Conservation (phyloP, 2,113 vertebrate species). For the Xenopus tropicalis region DNA sequence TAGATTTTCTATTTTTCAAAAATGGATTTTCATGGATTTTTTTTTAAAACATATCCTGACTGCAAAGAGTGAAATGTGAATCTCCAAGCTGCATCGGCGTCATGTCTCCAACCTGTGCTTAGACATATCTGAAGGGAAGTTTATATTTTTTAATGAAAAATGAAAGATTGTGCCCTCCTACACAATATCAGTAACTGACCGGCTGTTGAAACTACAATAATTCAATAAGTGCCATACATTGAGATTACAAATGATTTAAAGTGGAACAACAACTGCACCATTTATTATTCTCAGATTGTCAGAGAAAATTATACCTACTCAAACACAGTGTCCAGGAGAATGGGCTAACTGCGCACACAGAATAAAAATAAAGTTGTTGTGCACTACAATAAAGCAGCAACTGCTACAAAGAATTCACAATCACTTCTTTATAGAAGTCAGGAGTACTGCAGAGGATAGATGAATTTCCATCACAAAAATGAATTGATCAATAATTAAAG, state of each 20-base stretch:
- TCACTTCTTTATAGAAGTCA: no score
- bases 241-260: conserved; percentile 17
- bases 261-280: conserved; percentile 15
- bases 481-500: no score
- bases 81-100: not conserved
- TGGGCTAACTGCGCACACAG: no score
- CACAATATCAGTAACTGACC: conserved; percentile 1
- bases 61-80: conserved; percentile 4
- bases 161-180: not conserved
- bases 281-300: not conserved
- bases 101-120: not conserved
- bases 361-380: no score
- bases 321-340: no score
- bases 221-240: conserved; percentile 13
- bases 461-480: no score
- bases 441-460: no score
- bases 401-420: no score
- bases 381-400: no score
- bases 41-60: conserved; percentile 5
- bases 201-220: conserved; percentile 3
- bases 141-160: not conserved
- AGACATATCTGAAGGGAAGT: not conserved
- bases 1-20: conserved; percentile 7
- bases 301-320: not conserved
- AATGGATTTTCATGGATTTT: conserved; percentile 23